Percentiles rank a stretch among this genome's conserved stretches.
These are phyloP conservation scores for Promerops cafer DNA, from an alignment of 2,113 vertebrate genomes.

Conservation along the genomic window DNA sequence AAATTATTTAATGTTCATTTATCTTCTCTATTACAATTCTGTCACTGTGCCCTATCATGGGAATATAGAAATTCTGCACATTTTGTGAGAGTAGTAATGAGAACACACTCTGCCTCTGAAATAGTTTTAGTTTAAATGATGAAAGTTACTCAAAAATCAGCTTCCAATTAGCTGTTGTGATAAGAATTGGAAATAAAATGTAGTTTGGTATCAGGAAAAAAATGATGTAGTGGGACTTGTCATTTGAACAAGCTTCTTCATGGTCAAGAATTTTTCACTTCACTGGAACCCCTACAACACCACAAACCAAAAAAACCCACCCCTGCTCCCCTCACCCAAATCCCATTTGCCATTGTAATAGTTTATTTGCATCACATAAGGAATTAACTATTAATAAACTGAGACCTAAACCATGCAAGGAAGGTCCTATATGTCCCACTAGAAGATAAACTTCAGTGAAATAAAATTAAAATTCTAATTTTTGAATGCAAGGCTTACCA, in stretches of 20 bases:
- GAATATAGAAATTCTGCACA: not conserved
- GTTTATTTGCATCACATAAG: not conserved
- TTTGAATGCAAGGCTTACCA: not conserved
- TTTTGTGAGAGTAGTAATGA: not conserved
- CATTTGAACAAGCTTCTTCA: not conserved
- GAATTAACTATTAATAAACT: not conserved
- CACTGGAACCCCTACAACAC: not conserved
- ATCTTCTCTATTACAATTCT: not conserved
- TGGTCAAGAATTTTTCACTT: not conserved
- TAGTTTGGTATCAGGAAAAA: not conserved
- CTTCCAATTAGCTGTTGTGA: not conserved
- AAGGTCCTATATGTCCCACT: not conserved
- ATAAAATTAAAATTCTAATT: not conserved
- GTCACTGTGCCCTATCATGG: not conserved
- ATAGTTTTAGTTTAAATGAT: not conserved
- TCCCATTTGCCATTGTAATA: not conserved
- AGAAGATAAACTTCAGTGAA: not conserved
- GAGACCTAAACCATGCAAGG: not conserved
- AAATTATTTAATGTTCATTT: not conserved
- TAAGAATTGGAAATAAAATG: not conserved
- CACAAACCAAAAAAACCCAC: not conserved
- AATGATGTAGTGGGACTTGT: not conserved
- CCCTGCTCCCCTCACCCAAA: not conserved
- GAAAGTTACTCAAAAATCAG: not conserved
- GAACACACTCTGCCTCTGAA: not conserved